Evolutionary conservation across 2,888 invertebrate genomes (phyloP).

Genomic region (Cheilosia grossa): DNA sequence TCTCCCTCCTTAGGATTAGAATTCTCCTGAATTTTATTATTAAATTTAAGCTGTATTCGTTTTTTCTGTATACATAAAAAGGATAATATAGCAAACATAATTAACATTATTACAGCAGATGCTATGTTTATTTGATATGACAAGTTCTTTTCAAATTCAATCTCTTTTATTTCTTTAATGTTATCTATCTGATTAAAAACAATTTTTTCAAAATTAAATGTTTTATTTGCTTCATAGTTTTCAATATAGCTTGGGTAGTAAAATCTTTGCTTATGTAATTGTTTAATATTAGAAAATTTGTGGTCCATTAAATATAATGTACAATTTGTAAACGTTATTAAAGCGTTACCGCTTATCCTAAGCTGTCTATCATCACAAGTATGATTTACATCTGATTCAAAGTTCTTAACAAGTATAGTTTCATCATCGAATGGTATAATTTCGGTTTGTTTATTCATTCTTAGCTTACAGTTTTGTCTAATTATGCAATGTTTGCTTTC

Average conservation of each 20-base stretch:
- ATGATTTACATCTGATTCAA: not conserved
- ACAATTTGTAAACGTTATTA: not conserved
- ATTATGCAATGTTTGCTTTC: conserved; percentile 16
- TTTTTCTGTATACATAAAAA: conserved; percentile 11
- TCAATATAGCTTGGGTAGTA: conserved; percentile 1
- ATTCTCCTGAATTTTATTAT: conserved; percentile 22
- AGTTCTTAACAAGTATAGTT: conserved; percentile 22
- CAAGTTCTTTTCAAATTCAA: conserved; percentile 7
- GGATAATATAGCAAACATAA: conserved; percentile 19
- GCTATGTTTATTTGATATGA: conserved; percentile 11
- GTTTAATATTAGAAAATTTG: conserved; percentile 10
- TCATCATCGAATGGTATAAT: conserved; percentile 8
- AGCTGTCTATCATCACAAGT: conserved; percentile 4
- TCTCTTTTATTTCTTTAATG: conserved; percentile 15
- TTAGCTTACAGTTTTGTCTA: conserved; percentile 30
- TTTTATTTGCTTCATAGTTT: not conserved
- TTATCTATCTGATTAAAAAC: conserved; percentile 3
- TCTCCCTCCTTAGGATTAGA: conserved; percentile 17
- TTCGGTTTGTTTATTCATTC: conserved; percentile 19
- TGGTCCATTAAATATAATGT: not conserved
- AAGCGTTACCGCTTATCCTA: not conserved
- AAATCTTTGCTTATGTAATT: conserved; percentile 14
- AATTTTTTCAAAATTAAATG: conserved; percentile 6
- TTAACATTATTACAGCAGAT: conserved; percentile 2
- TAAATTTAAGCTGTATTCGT: conserved; percentile 12